Percentiles rank a stretch among this genome's conserved stretches.
Evolutionary conservation across 2,113 vertebrate species (phyloP).

Genomic region (Calidris pygmaea): DNA sequence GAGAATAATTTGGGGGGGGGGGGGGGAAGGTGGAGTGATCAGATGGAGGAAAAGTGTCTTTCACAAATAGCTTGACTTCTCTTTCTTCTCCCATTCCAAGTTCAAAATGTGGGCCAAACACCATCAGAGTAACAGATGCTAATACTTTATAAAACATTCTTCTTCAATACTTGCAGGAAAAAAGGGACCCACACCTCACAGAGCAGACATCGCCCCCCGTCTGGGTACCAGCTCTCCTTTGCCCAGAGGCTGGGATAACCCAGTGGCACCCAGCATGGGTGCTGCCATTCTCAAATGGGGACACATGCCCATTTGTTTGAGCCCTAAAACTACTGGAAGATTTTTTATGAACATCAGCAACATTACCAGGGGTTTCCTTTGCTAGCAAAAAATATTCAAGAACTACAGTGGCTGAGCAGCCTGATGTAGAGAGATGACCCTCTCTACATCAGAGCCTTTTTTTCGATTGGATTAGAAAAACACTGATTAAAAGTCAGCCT

Average conservation of each 20-base stretch:
- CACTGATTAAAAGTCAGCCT: conserved; percentile 63
- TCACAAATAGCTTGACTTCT: neutral
- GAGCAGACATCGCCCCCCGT: fast-evolving
- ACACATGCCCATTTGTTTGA: neutral
- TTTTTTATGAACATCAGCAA: neutral
- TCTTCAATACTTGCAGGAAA: neutral
- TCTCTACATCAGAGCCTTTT: too few species aligned
- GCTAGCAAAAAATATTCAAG: neutral
- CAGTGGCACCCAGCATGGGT: neutral
- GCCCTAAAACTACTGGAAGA: neutral
- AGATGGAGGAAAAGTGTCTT: neutral
- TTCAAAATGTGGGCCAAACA: neutral
- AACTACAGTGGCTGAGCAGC: neutral
- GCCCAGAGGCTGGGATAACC: neutral
- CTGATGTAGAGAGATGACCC: neutral
- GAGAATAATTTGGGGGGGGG: neutral
- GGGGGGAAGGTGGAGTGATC: neutral
- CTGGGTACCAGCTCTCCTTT: neutral
- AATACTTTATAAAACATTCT: neutral
- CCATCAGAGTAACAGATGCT: neutral
- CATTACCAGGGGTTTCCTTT: neutral
- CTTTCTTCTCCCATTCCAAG: neutral
- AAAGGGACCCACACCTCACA: neutral
- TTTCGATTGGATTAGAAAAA: conserved; percentile 48
- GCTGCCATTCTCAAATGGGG: neutral